Evolutionary conservation across 2,888 invertebrate species (phyloP).

Genomic region (Mesorhabditis sp.): DNA sequence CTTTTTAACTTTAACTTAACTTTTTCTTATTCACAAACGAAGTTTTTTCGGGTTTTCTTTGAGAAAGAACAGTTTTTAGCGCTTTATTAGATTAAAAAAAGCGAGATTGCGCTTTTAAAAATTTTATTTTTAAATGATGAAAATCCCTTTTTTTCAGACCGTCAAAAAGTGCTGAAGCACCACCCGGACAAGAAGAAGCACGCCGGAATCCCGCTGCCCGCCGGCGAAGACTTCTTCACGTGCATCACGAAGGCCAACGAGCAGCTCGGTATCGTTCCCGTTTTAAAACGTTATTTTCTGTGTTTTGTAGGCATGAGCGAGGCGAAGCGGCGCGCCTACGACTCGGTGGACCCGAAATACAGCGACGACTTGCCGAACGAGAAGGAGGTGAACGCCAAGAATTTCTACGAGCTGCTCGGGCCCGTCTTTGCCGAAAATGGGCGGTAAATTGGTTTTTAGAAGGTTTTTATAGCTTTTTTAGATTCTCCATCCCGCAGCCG

Average conservation of each 20-base stretch:
- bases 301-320: constrained; percentile 39
- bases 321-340: constrained; percentile 80
- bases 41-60: too few species aligned
- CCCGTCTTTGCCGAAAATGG: constrained; percentile 64
- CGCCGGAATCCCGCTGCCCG: constrained; percentile 64
- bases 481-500: constrained; percentile 85
- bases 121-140: not conserved
- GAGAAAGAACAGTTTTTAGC: not conserved
- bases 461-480: constrained; percentile 40
- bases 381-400: constrained; percentile 63
- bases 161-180: constrained; percentile 82
- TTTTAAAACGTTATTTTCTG: constrained; percentile 3
- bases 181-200: constrained; percentile 93
- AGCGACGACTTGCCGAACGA: constrained; percentile 80
- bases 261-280: not conserved
- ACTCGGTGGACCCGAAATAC: constrained; percentile 91
- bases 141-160: constrained; percentile 61
- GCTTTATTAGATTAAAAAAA: constrained; percentile 11
- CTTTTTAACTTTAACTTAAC: too few species aligned
- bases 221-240: constrained; percentile 89
- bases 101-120: not conserved
- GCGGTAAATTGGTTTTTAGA: constrained; percentile 57
- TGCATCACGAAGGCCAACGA: constrained; percentile 79
- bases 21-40: too few species aligned
- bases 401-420: constrained; percentile 69